These are phyloP conservation scores for Acanthurus leucopareius DNA, from an alignment of 2,797 vertebrate genomes.

Conservation along the genomic window DNA sequence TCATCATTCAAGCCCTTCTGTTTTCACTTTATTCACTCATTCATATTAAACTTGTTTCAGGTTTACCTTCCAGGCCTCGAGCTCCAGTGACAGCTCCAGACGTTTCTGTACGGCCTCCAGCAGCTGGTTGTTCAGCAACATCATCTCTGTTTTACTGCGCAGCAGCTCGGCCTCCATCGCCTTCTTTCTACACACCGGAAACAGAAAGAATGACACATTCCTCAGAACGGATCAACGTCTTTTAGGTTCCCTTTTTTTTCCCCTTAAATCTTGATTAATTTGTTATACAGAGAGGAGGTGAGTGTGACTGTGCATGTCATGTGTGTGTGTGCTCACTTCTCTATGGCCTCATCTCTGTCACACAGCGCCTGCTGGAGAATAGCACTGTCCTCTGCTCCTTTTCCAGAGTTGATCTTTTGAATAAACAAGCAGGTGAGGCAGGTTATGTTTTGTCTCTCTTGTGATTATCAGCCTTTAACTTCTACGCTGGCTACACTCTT, in stretches of 20 bases:
- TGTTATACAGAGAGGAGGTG: conserved; percentile 10
- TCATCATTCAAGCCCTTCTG: not conserved
- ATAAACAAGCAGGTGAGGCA: not conserved
- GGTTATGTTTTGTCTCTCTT: not conserved
- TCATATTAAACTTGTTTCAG: not conserved
- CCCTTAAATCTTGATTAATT: conserved; percentile 25
- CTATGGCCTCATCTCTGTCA: conserved; percentile 90
- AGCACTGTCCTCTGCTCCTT: conserved; percentile 56
- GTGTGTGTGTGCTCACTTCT: conserved; percentile 82
- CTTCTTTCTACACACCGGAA: conserved; percentile 81
- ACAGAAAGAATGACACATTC: conserved; percentile 45
- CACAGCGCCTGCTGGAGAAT: conserved; percentile 86
- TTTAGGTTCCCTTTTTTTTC: conserved; percentile 14
- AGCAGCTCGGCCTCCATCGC: conserved; percentile 89
- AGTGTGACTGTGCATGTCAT: not conserved
- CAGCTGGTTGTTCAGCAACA: conserved; percentile 88
- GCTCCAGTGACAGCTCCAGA: conserved; percentile 88
- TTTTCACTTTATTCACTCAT: not conserved
- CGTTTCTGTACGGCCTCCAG: conserved; percentile 89
- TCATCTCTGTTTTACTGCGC: conserved; percentile 85
- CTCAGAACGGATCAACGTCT: conserved; percentile 24
- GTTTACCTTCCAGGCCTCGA: conserved; percentile 90
- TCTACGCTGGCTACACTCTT: not conserved
- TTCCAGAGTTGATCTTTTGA: conserved; percentile 46
- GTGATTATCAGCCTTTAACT: not conserved